Conservation (phyloP, 2,113 vertebrate genomes). For the Phocoena phocoena region DNA sequence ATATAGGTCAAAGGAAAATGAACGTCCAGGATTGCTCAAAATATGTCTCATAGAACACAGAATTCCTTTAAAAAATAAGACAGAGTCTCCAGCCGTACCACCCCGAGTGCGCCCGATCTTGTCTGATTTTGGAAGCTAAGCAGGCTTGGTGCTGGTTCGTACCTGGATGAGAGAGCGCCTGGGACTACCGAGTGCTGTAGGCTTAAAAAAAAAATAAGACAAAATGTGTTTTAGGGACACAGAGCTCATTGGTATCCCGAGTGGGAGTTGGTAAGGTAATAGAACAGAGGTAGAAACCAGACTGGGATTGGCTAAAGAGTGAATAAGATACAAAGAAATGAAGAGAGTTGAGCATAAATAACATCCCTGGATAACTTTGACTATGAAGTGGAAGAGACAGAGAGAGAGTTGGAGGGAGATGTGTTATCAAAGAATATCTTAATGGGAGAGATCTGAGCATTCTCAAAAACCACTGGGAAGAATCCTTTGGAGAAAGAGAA, state of each 20-base stretch:
- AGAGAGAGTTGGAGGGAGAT: background rate
- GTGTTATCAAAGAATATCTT: background rate
- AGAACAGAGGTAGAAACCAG: background rate
- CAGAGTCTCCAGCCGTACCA: background rate
- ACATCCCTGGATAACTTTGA: background rate
- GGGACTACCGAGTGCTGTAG: background rate
- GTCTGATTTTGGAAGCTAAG: background rate
- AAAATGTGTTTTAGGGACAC: background rate
- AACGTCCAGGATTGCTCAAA: background rate
- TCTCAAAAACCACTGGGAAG: background rate
- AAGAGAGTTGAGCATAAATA: background rate
- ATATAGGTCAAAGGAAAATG: background rate
- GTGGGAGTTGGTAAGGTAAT: background rate
- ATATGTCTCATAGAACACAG: background rate
- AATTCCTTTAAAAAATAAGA: background rate
- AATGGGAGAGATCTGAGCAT: background rate
- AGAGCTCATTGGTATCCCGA: background rate
- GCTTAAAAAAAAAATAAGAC: background rate
- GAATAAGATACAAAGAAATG: background rate
- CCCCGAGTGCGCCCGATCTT: accelerated
- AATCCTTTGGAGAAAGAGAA: background rate
- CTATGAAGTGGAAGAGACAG: background rate
- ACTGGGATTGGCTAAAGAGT: background rate
- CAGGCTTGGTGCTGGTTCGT: background rate
- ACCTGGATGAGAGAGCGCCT: background rate